These are phyloP conservation scores for Drosophila barbarae DNA, from an alignment of 2,888 invertebrate species.

Conservation along the genomic window DNA sequence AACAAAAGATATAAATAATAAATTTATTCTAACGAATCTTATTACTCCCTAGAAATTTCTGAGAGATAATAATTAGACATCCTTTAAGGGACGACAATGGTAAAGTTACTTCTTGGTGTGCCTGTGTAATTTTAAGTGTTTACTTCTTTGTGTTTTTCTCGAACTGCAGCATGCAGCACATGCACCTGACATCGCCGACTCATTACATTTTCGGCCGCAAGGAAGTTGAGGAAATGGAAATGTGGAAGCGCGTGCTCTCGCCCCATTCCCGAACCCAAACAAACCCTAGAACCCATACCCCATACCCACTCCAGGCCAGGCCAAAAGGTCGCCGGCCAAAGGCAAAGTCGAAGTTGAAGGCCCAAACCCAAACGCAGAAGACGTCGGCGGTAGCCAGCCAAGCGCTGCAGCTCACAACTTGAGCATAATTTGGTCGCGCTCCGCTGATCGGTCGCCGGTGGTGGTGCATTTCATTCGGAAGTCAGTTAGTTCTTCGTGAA, in stretches of 20 bases:
- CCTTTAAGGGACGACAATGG: background rate
- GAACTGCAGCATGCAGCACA: constrained; percentile 38
- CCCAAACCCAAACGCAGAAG: constrained; percentile 9
- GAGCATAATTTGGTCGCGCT: constrained; percentile 72
- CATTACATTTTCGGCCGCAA: constrained; percentile 63
- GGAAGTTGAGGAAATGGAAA: constrained; percentile 61
- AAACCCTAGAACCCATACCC: constrained; percentile 5
- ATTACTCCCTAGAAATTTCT: background rate
- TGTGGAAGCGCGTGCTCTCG: constrained; percentile 63
- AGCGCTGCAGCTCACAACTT: constrained; percentile 56
- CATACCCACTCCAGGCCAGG: constrained; percentile 17
- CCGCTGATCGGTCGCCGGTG: constrained; percentile 45
- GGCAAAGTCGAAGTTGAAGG: constrained; percentile 38
- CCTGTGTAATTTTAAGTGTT: constrained; percentile 2
- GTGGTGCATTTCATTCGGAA: constrained; percentile 11
- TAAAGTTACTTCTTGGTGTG: background rate
- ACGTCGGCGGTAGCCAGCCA: constrained; percentile 52
- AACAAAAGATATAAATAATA: background rate
- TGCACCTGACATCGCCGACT: constrained; percentile 70
- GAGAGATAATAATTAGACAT: constrained; percentile 2
- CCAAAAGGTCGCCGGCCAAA: constrained; percentile 29
- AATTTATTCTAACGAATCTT: background rate
- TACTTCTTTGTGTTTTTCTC: background rate
- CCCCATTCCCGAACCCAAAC: constrained; percentile 33
- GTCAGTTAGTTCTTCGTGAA: constrained; percentile 16